Evolutionary conservation across 2,888 invertebrate genomes (phyloP), one percentile per base, ranked within the genome.

Genomic region (Conops quadrifasciatus): DNA sequence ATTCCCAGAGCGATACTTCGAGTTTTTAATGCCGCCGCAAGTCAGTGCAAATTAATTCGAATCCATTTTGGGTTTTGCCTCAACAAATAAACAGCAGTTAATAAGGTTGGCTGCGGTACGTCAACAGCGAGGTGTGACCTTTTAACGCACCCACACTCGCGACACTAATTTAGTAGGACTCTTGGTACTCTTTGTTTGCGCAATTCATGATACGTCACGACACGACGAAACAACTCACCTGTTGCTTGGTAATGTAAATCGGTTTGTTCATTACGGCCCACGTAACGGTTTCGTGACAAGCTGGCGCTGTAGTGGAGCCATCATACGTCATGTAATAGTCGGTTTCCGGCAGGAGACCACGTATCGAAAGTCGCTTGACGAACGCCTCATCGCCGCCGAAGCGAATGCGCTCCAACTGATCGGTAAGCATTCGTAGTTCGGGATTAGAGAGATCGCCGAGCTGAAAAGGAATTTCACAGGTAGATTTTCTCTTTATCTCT

Each of bases 201-300:
- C 9, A 7, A 7, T 4, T 36, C 36, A 36, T 4, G 9, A 36
- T 36, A 4, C 36, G 36, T n/a, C n/a, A n/a, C n/a, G n/a, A n/a
- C 36, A 36, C 9, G 36, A 36, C 36, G 9, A 36, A 36, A 43
- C 9, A 26, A 71, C 85, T 86, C 87, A 97, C 97, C 93, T 98
- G 97, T 89, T 96, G 95, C 88, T 94, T 94, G 75, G 97, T 97
- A 86, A 98, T 96, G 88, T 97, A 97, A 85, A 98, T 96, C 75
- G 98, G 98, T 87, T 96, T 97, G 88, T 98, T 98, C 86, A 97
- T 90, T 82, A 99, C 94, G 86, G 98, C 89, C 98, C 98, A 98
- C 80, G 97, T 97, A 87, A 98, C 97, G 28, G 98, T 98, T 88
- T 98, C 98, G 87, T 96, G 94, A 88, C 98, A 98, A 75, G 97